Base-by-base conservation (phyloP, 2,797 vertebrate species). In the Allobates femoralis region DNA sequence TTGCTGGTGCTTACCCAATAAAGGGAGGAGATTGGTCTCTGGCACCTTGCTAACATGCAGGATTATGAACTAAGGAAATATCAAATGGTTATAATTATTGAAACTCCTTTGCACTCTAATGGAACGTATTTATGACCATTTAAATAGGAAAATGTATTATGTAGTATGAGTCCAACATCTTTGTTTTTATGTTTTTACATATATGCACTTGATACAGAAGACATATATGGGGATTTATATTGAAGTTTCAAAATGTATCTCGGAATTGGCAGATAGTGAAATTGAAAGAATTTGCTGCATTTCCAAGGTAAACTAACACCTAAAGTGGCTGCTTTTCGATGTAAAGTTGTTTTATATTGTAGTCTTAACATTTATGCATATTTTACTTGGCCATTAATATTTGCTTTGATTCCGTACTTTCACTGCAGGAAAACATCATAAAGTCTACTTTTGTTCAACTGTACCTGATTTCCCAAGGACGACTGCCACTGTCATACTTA, bases 251-350 rank as follows among this genome's bases (percentile, higher is more conserved):
- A 96, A 94, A 86, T 99, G 98, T 91, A 93, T 99, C 83, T 98
- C 96, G 0, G 97, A 99, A 95, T 94, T 99, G 95, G 90, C 93
- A 0, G 96, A 98, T 84, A 91, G 94, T 7, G 96, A 98, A 81
- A 93, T 96, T 19, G 94, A 94, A 85, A 94, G 92, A 74, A 92
- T 98, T 64, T 67, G 93, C 74, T 92, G 89, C 60, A 91, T 97
- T 79, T 95, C 95, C 16, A 91, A 97, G 97, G 98, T 99, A 96
- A 79, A 74, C 23, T 37, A 58, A 78, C 12, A 34, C 51, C 10
- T 1, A 78, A 37, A 50, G 46, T 32, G 30, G 11, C 21, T 71
- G 19, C 21, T 41, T 4, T 11, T 71, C 4, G 41, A 5, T 41
- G 0, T n/a, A 2, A n/a, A 23, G 19, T 41, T 71, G 1, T 19